Conservation (phyloP, 2,888 invertebrate genomes). For the Leptogaster cylindrica region DNA sequence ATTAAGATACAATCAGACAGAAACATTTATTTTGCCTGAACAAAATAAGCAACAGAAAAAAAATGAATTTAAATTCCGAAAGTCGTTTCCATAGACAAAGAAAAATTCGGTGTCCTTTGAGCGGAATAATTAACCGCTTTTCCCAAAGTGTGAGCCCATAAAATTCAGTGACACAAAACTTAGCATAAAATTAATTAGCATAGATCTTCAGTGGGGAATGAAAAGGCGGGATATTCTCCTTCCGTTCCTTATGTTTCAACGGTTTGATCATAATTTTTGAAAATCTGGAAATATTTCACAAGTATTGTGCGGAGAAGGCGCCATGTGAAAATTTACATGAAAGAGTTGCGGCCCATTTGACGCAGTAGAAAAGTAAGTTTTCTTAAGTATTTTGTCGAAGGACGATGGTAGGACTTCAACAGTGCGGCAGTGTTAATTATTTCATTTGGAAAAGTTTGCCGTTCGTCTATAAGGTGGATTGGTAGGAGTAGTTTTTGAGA, state of each 20-base stretch:
- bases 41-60: too few species aligned
- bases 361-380: not conserved
- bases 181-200: slow-evolving; percentile 6
- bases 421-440: slow-evolving; percentile 5
- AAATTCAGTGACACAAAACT: slow-evolving; percentile 4
- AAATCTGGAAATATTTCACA: not conserved
- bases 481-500: too few species aligned
- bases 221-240: not conserved
- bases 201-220: not conserved
- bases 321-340: slow-evolving; percentile 18
- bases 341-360: too few species aligned
- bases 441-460: slow-evolving; percentile 10
- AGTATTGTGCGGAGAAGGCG: not conserved
- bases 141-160: not conserved
- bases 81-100: not conserved
- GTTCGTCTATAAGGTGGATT: not conserved
- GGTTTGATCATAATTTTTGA: not conserved
- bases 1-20: too few species aligned
- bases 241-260: not conserved
- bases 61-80: slow-evolving; percentile 2
- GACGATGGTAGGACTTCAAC: not conserved
- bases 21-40: too few species aligned
- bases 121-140: slow-evolving; percentile 4
- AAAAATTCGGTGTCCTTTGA: not conserved
- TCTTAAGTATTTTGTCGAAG: not conserved